These are phyloP conservation scores for Menidia beryllina DNA, from an alignment of 2,113 vertebrate species.

Conservation along the genomic window DNA sequence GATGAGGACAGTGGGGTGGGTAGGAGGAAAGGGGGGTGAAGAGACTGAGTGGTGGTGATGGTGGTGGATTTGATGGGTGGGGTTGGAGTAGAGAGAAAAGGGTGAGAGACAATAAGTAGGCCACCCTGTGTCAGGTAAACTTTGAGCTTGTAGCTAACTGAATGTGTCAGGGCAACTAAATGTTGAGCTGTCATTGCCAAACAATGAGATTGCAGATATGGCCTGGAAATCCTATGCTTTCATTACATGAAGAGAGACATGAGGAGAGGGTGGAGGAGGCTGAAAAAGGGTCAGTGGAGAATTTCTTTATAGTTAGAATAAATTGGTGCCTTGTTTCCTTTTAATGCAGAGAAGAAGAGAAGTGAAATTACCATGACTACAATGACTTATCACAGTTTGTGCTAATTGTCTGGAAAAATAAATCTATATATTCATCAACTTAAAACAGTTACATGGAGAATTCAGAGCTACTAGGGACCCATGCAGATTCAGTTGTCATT, in stretches of 20 bases:
- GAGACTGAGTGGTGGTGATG: conserved; percentile 50
- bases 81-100: conserved; percentile 67
- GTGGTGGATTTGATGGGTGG: conserved; percentile 28
- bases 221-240: conserved; percentile 53
- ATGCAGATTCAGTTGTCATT: too few species aligned
- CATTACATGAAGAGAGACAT: conserved; percentile 4
- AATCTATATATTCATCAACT: too few species aligned
- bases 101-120: conserved; percentile 86
- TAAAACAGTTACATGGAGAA: too few species aligned
- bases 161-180: conserved; percentile 85
- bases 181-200: conserved; percentile 67
- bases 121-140: conserved; percentile 90
- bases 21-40: conserved; percentile 65
- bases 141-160: conserved; percentile 84
- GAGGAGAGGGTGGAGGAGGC: accelerated
- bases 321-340: not conserved
- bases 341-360: not conserved
- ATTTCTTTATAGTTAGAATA: not conserved
- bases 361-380: not conserved
- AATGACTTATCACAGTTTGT: too few species aligned
- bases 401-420: too few species aligned
- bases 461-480: too few species aligned
- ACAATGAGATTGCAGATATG: conserved; percentile 71
- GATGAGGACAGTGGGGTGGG: conserved; percentile 47
- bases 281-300: not conserved